Evolutionary conservation across 1,140 invertebrate genomes (phyloP).

Genomic region (Drosophila willistoni): DNA sequence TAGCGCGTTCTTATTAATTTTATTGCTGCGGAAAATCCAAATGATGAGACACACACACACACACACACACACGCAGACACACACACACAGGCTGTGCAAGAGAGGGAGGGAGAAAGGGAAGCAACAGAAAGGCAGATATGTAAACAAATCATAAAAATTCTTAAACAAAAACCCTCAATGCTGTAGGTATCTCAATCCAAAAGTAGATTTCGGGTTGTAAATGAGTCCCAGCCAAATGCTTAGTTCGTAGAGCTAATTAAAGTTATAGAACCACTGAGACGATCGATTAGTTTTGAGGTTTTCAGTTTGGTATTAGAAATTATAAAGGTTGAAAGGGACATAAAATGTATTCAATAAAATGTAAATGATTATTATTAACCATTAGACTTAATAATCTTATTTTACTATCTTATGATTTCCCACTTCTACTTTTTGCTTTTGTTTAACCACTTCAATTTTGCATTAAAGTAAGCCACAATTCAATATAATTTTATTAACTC

Average conservation of each 20-base stretch:
- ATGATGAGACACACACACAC: slow-evolving; percentile 57
- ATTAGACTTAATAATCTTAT: too few species aligned
- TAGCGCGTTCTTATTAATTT: slow-evolving; percentile 82
- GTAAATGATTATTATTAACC: too few species aligned
- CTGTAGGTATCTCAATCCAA: slow-evolving; percentile 53
- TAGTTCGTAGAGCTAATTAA: neutral
- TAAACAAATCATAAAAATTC: slow-evolving; percentile 77
- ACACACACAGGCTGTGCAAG: slow-evolving; percentile 21
- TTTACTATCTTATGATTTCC: too few species aligned
- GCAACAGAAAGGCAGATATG: slow-evolving; percentile 54
- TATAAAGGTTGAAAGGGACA: too few species aligned
- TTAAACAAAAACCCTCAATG: slow-evolving; percentile 29
- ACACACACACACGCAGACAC: slow-evolving; percentile 31
- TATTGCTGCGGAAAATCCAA: slow-evolving; percentile 79
- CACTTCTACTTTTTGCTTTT: too few species aligned
- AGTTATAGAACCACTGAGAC: neutral
- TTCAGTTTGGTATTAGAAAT: too few species aligned
- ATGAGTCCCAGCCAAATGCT: slow-evolving; percentile 8
- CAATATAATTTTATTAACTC: too few species aligned
- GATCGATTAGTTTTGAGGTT: neutral
- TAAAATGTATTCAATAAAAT: too few species aligned
- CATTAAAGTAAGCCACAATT: too few species aligned
- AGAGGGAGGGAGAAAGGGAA: slow-evolving; percentile 22
- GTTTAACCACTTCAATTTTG: too few species aligned
- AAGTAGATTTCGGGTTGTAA: slow-evolving; percentile 37